Base-by-base conservation (phyloP, 1,140 invertebrate genomes). In the Magallana angulata region DNA sequence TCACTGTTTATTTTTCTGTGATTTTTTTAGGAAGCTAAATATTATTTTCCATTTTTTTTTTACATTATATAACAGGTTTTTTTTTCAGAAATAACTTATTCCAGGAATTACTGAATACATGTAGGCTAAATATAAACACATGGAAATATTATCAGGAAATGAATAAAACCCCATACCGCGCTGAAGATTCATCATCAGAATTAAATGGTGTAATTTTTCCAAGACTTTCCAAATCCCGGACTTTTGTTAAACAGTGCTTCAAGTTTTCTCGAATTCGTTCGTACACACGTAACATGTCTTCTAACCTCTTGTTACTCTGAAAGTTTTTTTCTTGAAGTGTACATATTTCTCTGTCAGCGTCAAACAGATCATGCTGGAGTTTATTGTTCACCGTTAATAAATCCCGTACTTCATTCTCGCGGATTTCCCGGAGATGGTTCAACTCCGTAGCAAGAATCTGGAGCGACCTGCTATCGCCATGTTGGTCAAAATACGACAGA, bases 331-430 rank as follows among this genome's bases (percentile, higher is more conserved):
- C 85, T 59, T 89, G 81, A 7, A 89, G 14, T 2, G 62, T 62
- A 76, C 85, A 89, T 16, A 89, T 82, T 57, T 89, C 88, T 11
- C 86, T 48, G 57, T 89, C 88, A 12, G 85, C 83, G 4, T 89
- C 88, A 24, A 87, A 82, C 82, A 89, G 82, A 24, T 89, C 80
- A 81, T 87, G 81, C 57, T 89, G 88, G 6, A 89, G 59, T 82
- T 89, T 89, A 9, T 62, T 89, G 30, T 89, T 89, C n/a, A 87
- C 59, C 5, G 76, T 57, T n/a, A 89, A 48, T 14, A 89, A 71
- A 71, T 86, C 86, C 6, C 85, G 83, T 14, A 89, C 86, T 16
- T 89, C 88, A 30, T 89, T 89, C 64, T 89, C 88, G 14, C 88
- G 83, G 8, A 89, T 81, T 82, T 89, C 88, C 7, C 86, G 82